Evolutionary conservation across 2,888 invertebrate species (phyloP).

Genomic region (Digitonthophagus gazella): DNA sequence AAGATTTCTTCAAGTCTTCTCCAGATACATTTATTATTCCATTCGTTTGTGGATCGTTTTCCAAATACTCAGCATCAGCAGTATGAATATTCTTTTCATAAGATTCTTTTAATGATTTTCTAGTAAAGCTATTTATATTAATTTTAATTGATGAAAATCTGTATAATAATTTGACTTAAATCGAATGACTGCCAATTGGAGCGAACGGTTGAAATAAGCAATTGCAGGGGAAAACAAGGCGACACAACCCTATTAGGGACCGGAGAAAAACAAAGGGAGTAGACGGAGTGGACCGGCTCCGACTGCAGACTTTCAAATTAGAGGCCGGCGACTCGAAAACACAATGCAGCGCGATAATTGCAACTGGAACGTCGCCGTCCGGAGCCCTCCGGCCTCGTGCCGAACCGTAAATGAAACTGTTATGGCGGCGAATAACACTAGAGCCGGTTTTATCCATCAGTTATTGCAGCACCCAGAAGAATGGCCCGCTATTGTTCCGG

Average conservation of each 20-base stretch:
- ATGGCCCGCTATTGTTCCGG: not conserved
- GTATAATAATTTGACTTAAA: not conserved
- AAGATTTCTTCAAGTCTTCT: too few relatives aligned
- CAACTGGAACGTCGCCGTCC: not conserved
- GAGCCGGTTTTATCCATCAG: conserved; percentile 13
- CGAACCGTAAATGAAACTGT: conserved; percentile 16
- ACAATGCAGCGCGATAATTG: conserved; percentile 16
- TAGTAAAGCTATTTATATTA: too few relatives aligned
- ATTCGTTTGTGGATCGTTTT: too few relatives aligned
- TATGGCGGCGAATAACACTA: conserved; percentile 13
- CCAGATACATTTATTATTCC: too few relatives aligned
- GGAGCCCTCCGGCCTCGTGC: not conserved
- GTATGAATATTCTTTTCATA: too few relatives aligned
- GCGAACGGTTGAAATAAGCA: not conserved
- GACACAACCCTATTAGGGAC: conserved; percentile 13
- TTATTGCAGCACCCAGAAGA: conserved; percentile 5
- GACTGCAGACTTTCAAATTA: conserved; percentile 14
- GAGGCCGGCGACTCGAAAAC: conserved; percentile 13
- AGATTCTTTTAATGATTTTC: too few relatives aligned
- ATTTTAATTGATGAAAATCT: not conserved
- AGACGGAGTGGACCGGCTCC: conserved; percentile 8
- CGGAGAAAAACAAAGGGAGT: conserved; percentile 8
- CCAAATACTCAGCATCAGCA: too few relatives aligned
- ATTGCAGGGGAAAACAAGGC: conserved; percentile 4
- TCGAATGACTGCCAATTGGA: not conserved